Conservation (phyloP, 2,888 invertebrate genomes). For the Drosophila paramelanica region DNA sequence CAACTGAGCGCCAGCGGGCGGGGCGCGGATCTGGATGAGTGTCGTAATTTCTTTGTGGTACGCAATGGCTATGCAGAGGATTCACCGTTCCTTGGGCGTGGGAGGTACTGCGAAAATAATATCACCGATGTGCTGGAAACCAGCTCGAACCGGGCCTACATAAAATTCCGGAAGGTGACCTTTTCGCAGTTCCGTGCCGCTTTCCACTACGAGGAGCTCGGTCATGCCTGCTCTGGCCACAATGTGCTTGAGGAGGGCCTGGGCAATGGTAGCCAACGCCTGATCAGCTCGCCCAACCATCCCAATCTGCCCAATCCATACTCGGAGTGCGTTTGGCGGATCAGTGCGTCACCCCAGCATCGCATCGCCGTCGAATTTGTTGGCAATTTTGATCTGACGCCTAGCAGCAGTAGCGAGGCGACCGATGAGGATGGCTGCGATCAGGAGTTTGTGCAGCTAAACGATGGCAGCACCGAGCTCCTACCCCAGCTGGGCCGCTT, state of each 20-base stretch:
- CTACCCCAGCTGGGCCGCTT: slow-evolving; percentile 89
- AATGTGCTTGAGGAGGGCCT: slow-evolving; percentile 81
- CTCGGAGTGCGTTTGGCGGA: slow-evolving; percentile 93
- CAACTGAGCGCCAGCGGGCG: slow-evolving; percentile 85
- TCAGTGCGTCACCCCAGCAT: slow-evolving; percentile 90
- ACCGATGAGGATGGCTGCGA: slow-evolving; percentile 79
- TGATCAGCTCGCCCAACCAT: slow-evolving; percentile 91
- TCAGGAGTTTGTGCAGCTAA: slow-evolving; percentile 89
- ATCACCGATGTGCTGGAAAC: slow-evolving; percentile 86
- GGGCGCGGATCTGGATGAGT: slow-evolving; percentile 71
- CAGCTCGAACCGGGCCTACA: slow-evolving; percentile 88
- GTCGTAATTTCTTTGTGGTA: slow-evolving; percentile 84
- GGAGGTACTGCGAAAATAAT: slow-evolving; percentile 87
- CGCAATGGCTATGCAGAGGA: slow-evolving; percentile 90
- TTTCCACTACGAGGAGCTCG: slow-evolving; percentile 80
- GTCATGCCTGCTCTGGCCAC: slow-evolving; percentile 88
- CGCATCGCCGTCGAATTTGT: slow-evolving; percentile 92
- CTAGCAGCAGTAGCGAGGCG: slow-evolving; percentile 66
- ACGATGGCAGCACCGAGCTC: slow-evolving; percentile 91
- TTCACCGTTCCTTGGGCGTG: slow-evolving; percentile 91
- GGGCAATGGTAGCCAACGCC: slow-evolving; percentile 27
- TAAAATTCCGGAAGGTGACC: slow-evolving; percentile 82
- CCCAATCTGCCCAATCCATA: slow-evolving; percentile 92
- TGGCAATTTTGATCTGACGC: slow-evolving; percentile 89
- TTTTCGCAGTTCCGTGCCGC: slow-evolving; percentile 42